Evolutionary conservation across 2,113 vertebrate genomes (phyloP).

Genomic region (Aegotheles bennettii): DNA sequence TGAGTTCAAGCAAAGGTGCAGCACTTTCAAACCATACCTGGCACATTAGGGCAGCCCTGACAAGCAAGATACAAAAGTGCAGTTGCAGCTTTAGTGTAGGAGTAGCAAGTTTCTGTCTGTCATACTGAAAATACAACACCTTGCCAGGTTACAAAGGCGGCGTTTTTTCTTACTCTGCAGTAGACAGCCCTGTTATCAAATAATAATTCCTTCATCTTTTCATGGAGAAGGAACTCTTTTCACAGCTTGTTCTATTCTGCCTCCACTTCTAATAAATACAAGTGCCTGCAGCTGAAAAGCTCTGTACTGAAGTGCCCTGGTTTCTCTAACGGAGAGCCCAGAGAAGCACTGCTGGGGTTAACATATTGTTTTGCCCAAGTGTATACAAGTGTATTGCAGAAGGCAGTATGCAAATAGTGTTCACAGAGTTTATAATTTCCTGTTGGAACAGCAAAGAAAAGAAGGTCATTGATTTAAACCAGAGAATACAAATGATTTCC

Average conservation of each 20-base stretch:
- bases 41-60: neutral
- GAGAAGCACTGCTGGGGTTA: neutral
- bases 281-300: neutral
- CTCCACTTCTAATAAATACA: neutral
- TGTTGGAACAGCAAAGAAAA: constrained; percentile 57
- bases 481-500: constrained; percentile 66
- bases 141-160: neutral
- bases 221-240: neutral
- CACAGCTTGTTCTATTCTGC: neutral
- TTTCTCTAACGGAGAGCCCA: neutral
- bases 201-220: neutral
- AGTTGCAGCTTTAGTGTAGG: neutral
- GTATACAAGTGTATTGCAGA: constrained; percentile 14
- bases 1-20: neutral
- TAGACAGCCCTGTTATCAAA: neutral
- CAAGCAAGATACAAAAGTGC: neutral
- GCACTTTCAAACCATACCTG: neutral
- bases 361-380: neutral
- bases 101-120: neutral
- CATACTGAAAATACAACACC: neutral
- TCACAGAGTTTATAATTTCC: constrained; percentile 64
- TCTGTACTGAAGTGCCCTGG: neutral
- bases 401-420: constrained; percentile 52
- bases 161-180: neutral
- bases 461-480: constrained; percentile 57